Evolutionary conservation across 2,113 vertebrate genomes (phyloP).

Genomic region (Narcine bancroftii): DNA sequence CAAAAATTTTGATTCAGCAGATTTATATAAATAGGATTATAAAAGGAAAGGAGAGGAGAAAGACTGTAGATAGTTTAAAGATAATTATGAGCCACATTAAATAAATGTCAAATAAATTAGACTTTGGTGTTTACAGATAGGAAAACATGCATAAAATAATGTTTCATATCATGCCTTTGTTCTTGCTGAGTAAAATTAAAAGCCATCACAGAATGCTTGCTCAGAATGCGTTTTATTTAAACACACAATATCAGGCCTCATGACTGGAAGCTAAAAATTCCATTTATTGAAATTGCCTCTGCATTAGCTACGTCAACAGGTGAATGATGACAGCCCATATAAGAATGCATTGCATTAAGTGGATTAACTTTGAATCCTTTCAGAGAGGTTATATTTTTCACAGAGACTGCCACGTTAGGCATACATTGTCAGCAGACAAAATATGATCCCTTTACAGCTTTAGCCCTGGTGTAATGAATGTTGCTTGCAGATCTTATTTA

Average conservation of each 20-base stretch:
- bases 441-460: background rate
- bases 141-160: background rate
- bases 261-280: background rate
- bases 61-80: background rate
- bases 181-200: background rate
- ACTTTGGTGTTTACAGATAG: background rate
- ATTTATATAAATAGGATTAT: background rate
- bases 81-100: background rate
- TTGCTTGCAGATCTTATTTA: background rate
- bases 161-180: background rate
- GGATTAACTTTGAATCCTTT: background rate
- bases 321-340: background rate
- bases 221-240: background rate
- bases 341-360: background rate
- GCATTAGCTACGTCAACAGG: background rate
- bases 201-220: background rate
- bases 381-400: background rate
- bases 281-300: background rate
- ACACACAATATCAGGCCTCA: background rate
- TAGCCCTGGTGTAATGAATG: background rate
- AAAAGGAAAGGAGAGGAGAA: background rate
- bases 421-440: background rate
- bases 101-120: conserved; percentile 9
- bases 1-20: conserved; percentile 4
- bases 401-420: background rate